These are phyloP conservation scores for Pachyramphus minor DNA, from an alignment of 2,113 vertebrate species.

Conservation along the genomic window DNA sequence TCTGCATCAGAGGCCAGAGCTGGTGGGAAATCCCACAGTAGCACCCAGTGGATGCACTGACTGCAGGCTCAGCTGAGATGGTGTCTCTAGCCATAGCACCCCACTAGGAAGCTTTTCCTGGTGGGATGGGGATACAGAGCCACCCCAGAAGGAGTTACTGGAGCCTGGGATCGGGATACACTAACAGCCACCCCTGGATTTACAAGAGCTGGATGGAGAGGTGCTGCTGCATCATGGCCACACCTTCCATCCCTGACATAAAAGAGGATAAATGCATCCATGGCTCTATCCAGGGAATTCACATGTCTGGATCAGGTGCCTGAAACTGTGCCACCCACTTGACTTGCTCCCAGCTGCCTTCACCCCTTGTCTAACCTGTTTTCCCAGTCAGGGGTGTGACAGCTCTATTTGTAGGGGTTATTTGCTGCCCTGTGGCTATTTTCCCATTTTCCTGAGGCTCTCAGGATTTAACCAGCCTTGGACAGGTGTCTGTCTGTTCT, in stretches of 20 bases:
- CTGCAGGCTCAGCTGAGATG: not conserved
- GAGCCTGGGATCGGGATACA: not conserved
- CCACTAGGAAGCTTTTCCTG: not conserved
- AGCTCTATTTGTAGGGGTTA: not conserved
- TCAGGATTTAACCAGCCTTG: not conserved
- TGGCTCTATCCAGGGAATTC: not conserved
- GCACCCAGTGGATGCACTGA: rapidly evolving
- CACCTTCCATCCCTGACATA: not conserved
- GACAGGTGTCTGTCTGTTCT: not conserved
- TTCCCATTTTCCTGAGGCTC: not conserved
- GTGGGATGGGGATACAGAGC: not conserved
- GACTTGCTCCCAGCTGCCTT: rapidly evolving
- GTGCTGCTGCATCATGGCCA: not conserved
- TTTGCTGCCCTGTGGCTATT: not conserved
- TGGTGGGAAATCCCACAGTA: not conserved
- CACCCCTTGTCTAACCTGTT: rapidly evolving
- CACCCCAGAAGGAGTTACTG: not conserved
- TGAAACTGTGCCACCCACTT: rapidly evolving
- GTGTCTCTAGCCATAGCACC: not conserved
- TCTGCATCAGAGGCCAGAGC: not conserved
- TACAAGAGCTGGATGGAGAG: not conserved
- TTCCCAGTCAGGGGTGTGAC: rapidly evolving
- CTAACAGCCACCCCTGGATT: rapidly evolving
- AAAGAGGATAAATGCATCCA: not conserved
- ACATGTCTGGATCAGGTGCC: rapidly evolving